Evolutionary conservation across 2,113 vertebrate genomes (phyloP).

Genomic region (Corythaixoides concolor): DNA sequence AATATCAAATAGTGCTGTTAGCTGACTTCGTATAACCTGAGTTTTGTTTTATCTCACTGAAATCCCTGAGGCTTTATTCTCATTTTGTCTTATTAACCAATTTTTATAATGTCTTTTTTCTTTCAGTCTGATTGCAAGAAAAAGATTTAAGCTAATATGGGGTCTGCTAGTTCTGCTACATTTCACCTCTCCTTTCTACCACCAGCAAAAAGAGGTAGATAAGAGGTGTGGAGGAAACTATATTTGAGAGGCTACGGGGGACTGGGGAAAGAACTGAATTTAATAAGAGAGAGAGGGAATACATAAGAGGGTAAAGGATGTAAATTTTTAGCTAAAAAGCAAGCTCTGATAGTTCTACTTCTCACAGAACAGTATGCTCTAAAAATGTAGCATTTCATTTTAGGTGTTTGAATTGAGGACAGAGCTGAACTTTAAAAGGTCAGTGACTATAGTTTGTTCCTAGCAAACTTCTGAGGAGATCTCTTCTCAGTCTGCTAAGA

Average conservation of each 20-base stretch:
- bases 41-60: not conserved
- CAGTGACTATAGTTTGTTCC: not conserved
- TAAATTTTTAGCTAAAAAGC: not conserved
- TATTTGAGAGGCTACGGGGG: not conserved
- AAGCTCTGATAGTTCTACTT: not conserved
- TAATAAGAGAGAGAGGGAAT: not conserved
- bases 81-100: not conserved
- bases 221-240: not conserved
- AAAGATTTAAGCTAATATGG: not conserved
- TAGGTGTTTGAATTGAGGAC: not conserved
- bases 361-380: not conserved
- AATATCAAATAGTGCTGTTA: not conserved
- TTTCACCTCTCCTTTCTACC: not conserved
- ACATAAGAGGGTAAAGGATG: not conserved
- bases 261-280: not conserved
- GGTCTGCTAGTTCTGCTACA: not conserved
- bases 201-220: not conserved
- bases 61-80: constrained; percentile 46
- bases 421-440: not conserved
- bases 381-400: not conserved
- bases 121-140: not conserved
- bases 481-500: not conserved
- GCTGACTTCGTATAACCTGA: constrained; percentile 9
- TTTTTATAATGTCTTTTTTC: not conserved
- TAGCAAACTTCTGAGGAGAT: not conserved